Conservation (phyloP, 2,113 vertebrate genomes). For the Fulica atra region DNA sequence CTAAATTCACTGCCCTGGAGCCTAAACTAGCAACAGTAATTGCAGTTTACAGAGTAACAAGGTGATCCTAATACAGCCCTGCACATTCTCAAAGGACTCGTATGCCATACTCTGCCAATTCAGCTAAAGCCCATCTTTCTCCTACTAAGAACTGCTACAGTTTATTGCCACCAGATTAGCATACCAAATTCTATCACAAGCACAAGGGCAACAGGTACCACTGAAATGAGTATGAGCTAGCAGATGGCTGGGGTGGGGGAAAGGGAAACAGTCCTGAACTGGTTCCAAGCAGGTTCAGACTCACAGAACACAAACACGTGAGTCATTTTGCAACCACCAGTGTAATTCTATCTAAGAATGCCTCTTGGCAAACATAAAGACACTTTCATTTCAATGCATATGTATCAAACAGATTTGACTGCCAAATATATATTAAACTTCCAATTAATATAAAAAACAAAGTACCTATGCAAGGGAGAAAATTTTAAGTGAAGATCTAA, state of each 20-base stretch:
- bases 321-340: conserved; percentile 56
- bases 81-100: background rate
- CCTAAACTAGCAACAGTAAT: background rate
- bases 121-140: background rate
- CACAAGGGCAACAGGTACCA: conserved; percentile 31
- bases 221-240: conserved; percentile 15
- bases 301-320: conserved; percentile 33
- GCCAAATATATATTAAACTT: background rate
- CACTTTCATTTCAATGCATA: background rate
- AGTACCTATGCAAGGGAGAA: background rate
- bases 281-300: conserved; percentile 62
- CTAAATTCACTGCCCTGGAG: conserved; percentile 41
- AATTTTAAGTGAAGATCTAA: background rate
- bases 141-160: background rate
- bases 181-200: background rate
- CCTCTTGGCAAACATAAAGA: conserved; percentile 32
- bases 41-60: background rate
- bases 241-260: background rate
- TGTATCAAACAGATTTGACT: background rate
- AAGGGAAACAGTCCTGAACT: conserved; percentile 26
- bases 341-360: conserved; percentile 56
- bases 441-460: background rate
- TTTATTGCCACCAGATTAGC: background rate
- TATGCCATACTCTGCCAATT: background rate
- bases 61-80: background rate